A percentile compares a stretch with the other conserved stretches of the same genome.
phyloP scores from a whole-genome alignment of 2,797 vertebrate genomes.

The Australoheros facetus region DNA sequence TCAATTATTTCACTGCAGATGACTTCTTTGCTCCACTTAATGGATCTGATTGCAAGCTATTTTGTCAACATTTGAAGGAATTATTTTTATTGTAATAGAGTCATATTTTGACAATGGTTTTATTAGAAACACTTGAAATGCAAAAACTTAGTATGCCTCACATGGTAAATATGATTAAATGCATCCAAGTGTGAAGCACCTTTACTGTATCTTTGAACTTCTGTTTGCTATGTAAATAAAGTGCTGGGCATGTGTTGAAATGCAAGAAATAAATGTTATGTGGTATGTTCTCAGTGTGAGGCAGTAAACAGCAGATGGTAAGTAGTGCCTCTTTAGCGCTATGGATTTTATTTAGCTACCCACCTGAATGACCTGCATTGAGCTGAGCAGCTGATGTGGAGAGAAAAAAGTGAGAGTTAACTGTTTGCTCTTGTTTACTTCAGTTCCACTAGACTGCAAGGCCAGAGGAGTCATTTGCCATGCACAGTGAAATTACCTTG shows the following conservation, averaged over 20 bases:
- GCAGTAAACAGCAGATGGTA: constrained; percentile 88
- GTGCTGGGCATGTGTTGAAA: constrained; percentile 53
- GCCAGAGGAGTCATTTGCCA: constrained; percentile 72
- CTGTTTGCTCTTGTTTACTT: constrained; percentile 75
- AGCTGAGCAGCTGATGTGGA: constrained; percentile 70
- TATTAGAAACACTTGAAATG: background rate
- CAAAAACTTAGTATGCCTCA: background rate
- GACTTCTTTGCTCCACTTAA: background rate
- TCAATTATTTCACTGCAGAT: constrained; percentile 12
- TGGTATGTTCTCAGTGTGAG: constrained; percentile 68
- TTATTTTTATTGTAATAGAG: background rate
- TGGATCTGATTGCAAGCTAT: background rate
- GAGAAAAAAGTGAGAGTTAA: constrained; percentile 54
- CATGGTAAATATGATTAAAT: constrained; percentile 22
- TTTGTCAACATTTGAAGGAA: background rate
- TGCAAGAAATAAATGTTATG: constrained; percentile 58
- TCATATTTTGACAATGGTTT: background rate
- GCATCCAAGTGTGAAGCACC: background rate
- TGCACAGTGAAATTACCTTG: constrained; percentile 76
- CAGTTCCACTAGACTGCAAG: constrained; percentile 71
- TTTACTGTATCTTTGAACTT: constrained; percentile 17
- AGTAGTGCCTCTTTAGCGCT: constrained; percentile 69
- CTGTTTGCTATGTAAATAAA: constrained; percentile 60
- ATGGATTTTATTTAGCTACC: constrained; percentile 77
- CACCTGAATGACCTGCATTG: constrained; percentile 79